phyloP scores from a whole-genome alignment of 2,113 vertebrate genomes.

The Cyprinodon variegatus region DNA sequence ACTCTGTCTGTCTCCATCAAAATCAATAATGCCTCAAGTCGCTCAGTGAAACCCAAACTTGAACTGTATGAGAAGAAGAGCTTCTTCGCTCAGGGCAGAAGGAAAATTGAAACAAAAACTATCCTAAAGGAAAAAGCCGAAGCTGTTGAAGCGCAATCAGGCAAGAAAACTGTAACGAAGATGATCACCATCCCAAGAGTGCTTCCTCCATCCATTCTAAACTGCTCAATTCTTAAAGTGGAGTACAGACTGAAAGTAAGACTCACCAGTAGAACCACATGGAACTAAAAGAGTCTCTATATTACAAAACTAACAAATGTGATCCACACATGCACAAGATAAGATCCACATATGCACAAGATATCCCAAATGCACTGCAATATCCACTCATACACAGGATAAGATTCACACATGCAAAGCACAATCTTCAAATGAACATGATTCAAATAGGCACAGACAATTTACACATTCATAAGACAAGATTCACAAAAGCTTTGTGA shows the following conservation, averaged over 20 bases:
- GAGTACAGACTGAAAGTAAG: slow-evolving; percentile 73
- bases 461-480: too few relatives aligned
- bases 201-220: slow-evolving; percentile 62
- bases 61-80: slow-evolving; percentile 60
- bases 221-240: slow-evolving; percentile 65
- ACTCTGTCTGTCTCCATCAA: slow-evolving; percentile 29
- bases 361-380: too few relatives aligned
- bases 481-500: too few relatives aligned
- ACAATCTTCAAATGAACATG: too few relatives aligned
- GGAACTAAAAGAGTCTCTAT: too few relatives aligned
- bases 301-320: too few relatives aligned
- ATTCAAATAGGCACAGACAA: too few relatives aligned
- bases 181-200: slow-evolving; percentile 54
- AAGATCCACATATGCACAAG: too few relatives aligned
- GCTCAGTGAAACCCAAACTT: slow-evolving; percentile 66
- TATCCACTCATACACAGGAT: too few relatives aligned
- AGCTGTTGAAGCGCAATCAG: slow-evolving; percentile 3
- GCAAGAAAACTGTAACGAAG: slow-evolving; percentile 37
- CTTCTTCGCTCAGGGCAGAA: slow-evolving; percentile 55
- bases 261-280: neutral
- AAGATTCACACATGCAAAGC: too few relatives aligned
- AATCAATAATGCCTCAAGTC: slow-evolving; percentile 58
- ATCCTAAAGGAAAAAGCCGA: slow-evolving; percentile 61
- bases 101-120: neutral
- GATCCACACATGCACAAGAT: too few relatives aligned